phyloP scores from a whole-genome alignment of 2,113 vertebrate genomes.

The Neolamprologus tretocephalus region DNA sequence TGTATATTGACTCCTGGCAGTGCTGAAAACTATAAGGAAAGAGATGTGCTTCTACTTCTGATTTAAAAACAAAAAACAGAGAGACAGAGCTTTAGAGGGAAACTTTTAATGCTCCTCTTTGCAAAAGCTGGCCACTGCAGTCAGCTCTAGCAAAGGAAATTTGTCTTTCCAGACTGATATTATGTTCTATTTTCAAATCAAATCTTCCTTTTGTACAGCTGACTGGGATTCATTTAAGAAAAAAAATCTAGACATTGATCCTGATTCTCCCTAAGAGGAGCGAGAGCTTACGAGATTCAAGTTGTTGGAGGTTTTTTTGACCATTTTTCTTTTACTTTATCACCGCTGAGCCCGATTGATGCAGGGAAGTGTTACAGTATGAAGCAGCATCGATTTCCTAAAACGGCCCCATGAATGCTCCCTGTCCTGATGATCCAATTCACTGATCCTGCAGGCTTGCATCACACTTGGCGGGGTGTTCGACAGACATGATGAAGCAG shows the following conservation, averaged over 20 bases:
- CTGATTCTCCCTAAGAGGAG: background rate
- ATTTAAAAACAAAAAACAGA: background rate
- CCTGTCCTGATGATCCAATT: conserved; percentile 35
- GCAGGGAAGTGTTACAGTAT: conserved; percentile 42
- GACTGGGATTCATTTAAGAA: conserved; percentile 20
- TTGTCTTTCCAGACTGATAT: conserved; percentile 5
- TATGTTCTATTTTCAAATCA: conserved; percentile 52
- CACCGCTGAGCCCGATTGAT: conserved; percentile 34
- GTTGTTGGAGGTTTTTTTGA: background rate
- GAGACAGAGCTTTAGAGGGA: background rate
- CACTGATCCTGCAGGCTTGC: conserved; percentile 15
- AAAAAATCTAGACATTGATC: conserved; percentile 36
- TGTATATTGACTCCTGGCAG: background rate
- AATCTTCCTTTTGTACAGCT: conserved; percentile 27
- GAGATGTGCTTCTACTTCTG: background rate
- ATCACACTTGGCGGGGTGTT: conserved; percentile 8
- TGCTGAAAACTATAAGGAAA: background rate
- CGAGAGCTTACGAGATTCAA: conserved; percentile 2
- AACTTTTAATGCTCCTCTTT: background rate
- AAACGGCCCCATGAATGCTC: conserved; percentile 21
- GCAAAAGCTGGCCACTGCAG: background rate
- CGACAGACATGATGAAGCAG: conserved; percentile 1
- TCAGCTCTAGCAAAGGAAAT: background rate
- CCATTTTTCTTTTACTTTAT: conserved; percentile 23
- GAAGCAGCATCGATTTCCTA: conserved; percentile 46